Base-by-base conservation (phyloP, 2,797 vertebrate species). In the Arremon aurantiirostris region DNA sequence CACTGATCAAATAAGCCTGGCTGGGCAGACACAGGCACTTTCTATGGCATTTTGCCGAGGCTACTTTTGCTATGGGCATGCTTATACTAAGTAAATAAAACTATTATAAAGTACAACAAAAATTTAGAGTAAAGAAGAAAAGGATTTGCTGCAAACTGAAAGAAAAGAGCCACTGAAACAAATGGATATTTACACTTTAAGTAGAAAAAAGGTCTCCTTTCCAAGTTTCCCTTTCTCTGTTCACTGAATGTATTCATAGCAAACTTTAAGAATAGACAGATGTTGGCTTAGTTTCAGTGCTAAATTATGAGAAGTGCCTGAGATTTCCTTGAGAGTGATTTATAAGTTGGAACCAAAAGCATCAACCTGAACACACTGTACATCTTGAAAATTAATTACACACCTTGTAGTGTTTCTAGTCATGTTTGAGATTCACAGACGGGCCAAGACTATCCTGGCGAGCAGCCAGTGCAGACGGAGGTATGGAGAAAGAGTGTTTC, bases 221-320 rank as follows among this genome's bases (percentile, higher is more conserved):
- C 72, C 93, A 86, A 95, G 86, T 63, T 76, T 64, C 47, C 63
- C 57, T 82, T 80, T 72, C 79, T 92, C 79, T 92, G 87, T 96
- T 96, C 96, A 97, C 76, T 77, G 56, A 91, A 84, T 6, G 28
- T 60, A 80, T 69, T 96, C 91, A 66, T 39, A 90, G 94, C 76
- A 94, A 91, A 96, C 61, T 88, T 95, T 92, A 96, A 96, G 80
- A 96, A 91, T 24, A 96, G 86, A 95, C 86, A 97, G 63, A 86
- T 91, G 93, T 96, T 95, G 89, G 84, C 91, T 93, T 76, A 41
- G 81, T 90, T 96, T 97, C 86, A 91, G 87, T 18, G 83, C 53
- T 96, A 91, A 96, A 47, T 78, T 59, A 86, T 63, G 83, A 32
- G 82, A 92, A 86, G 44, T 73, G 57, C 59, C 34, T 59, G 44